phyloP scores from a whole-genome alignment of 2,113 vertebrate genomes.

The Oreochromis spilurus region DNA sequence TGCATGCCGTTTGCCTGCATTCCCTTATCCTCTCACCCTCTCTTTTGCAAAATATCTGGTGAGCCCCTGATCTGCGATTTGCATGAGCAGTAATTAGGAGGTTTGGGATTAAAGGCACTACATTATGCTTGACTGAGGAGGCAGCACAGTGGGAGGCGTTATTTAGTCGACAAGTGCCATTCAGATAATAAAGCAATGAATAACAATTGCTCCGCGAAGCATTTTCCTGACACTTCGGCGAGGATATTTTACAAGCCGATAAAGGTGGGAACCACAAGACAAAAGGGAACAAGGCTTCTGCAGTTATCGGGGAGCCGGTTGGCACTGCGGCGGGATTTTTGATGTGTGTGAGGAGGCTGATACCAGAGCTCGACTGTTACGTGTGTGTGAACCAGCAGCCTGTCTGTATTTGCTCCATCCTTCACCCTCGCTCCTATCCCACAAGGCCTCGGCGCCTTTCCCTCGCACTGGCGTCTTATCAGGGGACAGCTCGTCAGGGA shows the following conservation, averaged over 20 bases:
- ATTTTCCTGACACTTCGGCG: neutral
- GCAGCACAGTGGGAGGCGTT: slow-evolving; percentile 28
- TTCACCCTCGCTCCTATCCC: slow-evolving; percentile 68
- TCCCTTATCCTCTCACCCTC: slow-evolving; percentile 14
- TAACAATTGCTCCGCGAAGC: slow-evolving; percentile 32
- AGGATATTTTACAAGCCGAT: neutral
- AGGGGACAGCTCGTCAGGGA: slow-evolving; percentile 66
- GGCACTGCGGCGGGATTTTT: neutral
- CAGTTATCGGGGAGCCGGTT: neutral
- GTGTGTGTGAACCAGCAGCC: slow-evolving; percentile 54
- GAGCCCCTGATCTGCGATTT: slow-evolving; percentile 52
- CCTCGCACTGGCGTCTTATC: slow-evolving; percentile 62
- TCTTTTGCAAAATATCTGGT: slow-evolving; percentile 21
- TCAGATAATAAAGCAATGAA: slow-evolving; percentile 62
- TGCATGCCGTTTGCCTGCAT: neutral
- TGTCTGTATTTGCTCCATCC: slow-evolving; percentile 65
- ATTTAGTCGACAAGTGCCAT: slow-evolving; percentile 36
- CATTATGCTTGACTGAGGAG: slow-evolving; percentile 26
- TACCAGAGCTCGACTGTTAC: slow-evolving; percentile 11
- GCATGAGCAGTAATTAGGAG: slow-evolving; percentile 64
- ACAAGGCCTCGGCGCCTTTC: slow-evolving; percentile 56
- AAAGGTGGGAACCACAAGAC: neutral
- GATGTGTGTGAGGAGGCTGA: slow-evolving; percentile 27
- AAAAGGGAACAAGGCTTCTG: neutral
- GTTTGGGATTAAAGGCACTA: slow-evolving; percentile 45